These are phyloP conservation scores for Tenebrio molitor DNA, from an alignment of 1,140 invertebrate genomes.

Conservation along the genomic window DNA sequence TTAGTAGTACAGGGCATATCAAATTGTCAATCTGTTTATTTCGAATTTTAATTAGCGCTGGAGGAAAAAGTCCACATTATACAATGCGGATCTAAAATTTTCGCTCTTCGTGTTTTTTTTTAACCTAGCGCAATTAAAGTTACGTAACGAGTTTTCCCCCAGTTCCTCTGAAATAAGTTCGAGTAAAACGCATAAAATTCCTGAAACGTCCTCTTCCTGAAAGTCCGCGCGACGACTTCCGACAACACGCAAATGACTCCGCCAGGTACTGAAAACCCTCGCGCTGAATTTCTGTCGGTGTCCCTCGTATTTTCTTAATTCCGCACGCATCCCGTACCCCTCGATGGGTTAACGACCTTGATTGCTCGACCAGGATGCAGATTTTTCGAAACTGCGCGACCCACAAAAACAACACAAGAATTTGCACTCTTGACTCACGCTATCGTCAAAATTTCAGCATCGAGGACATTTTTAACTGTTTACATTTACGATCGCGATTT, in stretches of 20 bases:
- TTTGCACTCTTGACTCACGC: slow-evolving; percentile 6
- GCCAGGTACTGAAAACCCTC: slow-evolving; percentile 46
- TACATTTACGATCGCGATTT: slow-evolving; percentile 1
- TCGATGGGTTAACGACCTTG: neutral
- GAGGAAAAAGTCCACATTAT: no score
- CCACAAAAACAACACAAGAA: slow-evolving; percentile 9
- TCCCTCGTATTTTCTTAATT: slow-evolving; percentile 6
- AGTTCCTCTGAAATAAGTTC: neutral
- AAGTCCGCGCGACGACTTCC: slow-evolving; percentile 5
- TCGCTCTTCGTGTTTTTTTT: no score
- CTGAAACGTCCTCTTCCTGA: slow-evolving; percentile 22
- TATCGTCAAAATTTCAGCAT: neutral
- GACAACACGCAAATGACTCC: slow-evolving; percentile 51
- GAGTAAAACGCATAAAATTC: slow-evolving; percentile 44
- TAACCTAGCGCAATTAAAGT: slow-evolving; percentile 6
- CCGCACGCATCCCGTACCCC: neutral
- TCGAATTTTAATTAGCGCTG: no score
- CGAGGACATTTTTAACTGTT: neutral
- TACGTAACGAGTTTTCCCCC: slow-evolving; percentile 7
- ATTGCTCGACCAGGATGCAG: neutral
- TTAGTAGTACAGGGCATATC: no score
- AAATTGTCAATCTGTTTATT: no score
- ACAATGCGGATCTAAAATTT: no score
- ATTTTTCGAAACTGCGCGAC: neutral
- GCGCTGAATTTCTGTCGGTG: slow-evolving; percentile 13